Percentiles rank a stretch among this genome's conserved stretches.
phyloP scores from a whole-genome alignment of 1,140 invertebrate species.

The Dreissena rostriformis region DNA sequence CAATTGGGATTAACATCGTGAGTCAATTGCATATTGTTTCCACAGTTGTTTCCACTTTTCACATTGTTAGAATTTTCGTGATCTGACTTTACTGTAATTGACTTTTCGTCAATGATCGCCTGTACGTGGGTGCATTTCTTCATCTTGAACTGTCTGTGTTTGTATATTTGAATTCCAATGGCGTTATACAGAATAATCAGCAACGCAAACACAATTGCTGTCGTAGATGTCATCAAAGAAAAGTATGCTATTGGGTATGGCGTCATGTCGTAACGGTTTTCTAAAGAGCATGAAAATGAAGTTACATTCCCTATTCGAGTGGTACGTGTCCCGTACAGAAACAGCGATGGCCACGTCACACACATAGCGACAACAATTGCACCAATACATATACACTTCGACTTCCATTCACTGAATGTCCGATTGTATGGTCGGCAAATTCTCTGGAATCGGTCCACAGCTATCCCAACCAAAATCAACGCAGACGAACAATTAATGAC shows the following conservation, averaged over 20 bases:
- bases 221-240: conserved; percentile 11
- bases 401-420: conserved; percentile 25
- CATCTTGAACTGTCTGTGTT: conserved; percentile 31
- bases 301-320: conserved; percentile 1
- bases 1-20: no score
- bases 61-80: no score
- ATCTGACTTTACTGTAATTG: no score
- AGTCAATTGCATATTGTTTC: no score
- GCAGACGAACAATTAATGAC: conserved; percentile 48
- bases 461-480: conserved; percentile 41
- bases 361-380: conserved; percentile 24
- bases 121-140: neutral
- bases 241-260: conserved; percentile 28
- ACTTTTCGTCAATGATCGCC: no score
- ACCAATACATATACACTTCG: conserved; percentile 45
- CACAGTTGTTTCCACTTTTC: no score
- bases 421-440: conserved; percentile 41
- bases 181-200: conserved; percentile 37
- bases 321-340: conserved; percentile 39
- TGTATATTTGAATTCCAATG: conserved; percentile 42
- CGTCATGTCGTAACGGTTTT: conserved; percentile 32
- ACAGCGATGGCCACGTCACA: conserved; percentile 31
- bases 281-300: conserved; percentile 19
- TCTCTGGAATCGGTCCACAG: conserved; percentile 30
- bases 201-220: conserved; percentile 10